phyloP scores from a whole-genome alignment of 2,797 vertebrate genomes.

The Garrulus glandarius region DNA sequence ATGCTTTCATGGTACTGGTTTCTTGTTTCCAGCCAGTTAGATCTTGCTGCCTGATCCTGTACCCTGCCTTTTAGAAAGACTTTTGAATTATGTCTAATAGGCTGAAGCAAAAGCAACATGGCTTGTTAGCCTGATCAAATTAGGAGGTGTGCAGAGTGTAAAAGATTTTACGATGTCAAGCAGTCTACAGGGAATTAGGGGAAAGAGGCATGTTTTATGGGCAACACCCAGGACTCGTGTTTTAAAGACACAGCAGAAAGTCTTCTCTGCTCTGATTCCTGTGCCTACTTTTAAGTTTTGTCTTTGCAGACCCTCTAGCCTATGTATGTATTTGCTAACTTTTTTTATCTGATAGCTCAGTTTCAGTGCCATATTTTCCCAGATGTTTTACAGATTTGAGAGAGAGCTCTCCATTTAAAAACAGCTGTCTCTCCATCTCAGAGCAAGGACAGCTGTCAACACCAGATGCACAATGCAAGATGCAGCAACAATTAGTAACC shows the following conservation, averaged over 20 bases:
- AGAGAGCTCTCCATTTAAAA: neutral
- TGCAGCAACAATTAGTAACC: constrained; percentile 29
- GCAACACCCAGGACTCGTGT: neutral
- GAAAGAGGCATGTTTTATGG: neutral
- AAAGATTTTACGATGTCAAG: neutral
- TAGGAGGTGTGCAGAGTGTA: neutral
- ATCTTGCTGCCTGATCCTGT: neutral
- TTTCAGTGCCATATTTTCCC: neutral
- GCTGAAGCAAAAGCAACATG: constrained; percentile 3
- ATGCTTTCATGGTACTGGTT: neutral
- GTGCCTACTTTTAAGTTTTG: neutral
- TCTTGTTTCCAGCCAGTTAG: neutral
- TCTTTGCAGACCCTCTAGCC: neutral
- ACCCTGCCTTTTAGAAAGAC: neutral
- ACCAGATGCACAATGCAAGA: constrained; percentile 32
- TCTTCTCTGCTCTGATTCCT: neutral
- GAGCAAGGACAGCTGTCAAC: constrained; percentile 23
- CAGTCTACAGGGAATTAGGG: neutral
- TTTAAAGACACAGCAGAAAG: neutral
- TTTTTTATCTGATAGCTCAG: neutral
- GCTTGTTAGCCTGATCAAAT: neutral
- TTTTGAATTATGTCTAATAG: neutral
- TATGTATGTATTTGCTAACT: neutral
- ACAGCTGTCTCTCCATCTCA: constrained; percentile 19
- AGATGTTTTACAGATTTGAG: neutral